A percentile compares a stretch with the other conserved stretches of the same genome.
These are phyloP conservation scores for Cryptophagus acutangulus DNA, from an alignment of 2,888 invertebrate species.

Conservation along the genomic window DNA sequence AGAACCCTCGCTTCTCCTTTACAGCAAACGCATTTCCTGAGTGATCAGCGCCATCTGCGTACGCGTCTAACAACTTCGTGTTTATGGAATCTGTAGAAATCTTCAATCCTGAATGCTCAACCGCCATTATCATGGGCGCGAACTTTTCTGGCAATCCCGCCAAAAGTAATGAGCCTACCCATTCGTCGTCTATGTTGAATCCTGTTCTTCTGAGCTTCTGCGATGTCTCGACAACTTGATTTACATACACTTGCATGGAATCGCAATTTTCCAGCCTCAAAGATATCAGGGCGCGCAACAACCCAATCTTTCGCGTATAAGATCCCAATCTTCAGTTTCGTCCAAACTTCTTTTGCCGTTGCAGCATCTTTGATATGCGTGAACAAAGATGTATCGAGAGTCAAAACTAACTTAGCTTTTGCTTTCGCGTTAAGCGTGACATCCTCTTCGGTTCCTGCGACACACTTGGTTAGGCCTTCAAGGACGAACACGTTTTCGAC, in stretches of 20 bases:
- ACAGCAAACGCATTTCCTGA: too few species aligned
- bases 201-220: constrained; percentile 31
- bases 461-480: neutral
- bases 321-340: constrained; percentile 15
- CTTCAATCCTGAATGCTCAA: constrained; percentile 24
- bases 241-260: constrained; percentile 32
- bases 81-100: constrained; percentile 27
- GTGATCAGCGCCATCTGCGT: too few species aligned
- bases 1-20: too few species aligned
- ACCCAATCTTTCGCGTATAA: constrained; percentile 19
- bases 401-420: constrained; percentile 31
- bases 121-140: constrained; percentile 26
- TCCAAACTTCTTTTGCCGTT: constrained; percentile 15
- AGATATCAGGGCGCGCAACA: constrained; percentile 28
- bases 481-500: neutral
- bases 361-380: constrained; percentile 25
- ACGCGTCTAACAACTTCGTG: constrained; percentile 21
- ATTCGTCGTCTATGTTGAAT: constrained; percentile 30
- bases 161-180: constrained; percentile 30
- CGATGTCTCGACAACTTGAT: constrained; percentile 29
- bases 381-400: constrained; percentile 28
- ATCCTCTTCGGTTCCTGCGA: neutral
- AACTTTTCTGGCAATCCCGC: constrained; percentile 25
- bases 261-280: constrained; percentile 26
- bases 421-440: constrained; percentile 20